Evolutionary conservation across 2,113 vertebrate species (phyloP), one percentile per base, ranked within the genome.

Genomic region (Sylvietta virens): DNA sequence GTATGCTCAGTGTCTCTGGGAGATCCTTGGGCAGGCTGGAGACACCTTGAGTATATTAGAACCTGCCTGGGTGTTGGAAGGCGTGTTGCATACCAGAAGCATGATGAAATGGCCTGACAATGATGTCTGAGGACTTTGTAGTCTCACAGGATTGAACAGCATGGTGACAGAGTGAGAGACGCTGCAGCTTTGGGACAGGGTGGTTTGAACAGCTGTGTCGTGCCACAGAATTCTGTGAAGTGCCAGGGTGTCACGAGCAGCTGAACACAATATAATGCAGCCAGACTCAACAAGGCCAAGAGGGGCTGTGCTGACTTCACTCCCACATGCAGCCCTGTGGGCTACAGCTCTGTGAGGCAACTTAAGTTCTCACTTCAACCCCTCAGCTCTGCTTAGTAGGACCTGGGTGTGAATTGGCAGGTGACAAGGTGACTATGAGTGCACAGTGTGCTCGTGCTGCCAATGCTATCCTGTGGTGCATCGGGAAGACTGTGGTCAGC

Each of bases 181-280:
- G 8, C 35, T 47, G n/a, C 1, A 0, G 30, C 30, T 67, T 39
- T 27, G 30, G 50, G 53, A 51, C 10, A 22, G 1, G 7, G 8
- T 48, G 28, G 5, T 33, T 66, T 71, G n/a, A 58, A 53, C 0
- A 42, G 23, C 3, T 33, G 17, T 2, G 3, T 2, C n/a, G 54
- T 16, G 39, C n/a, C 23, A 58, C 21, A 44, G 31, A 28, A 12
- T 23, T 39, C 28, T 33, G 30, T 12, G 50, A 51, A 65, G 33
- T 4, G 37, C 17, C 56, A 5, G 10, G 13, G 10, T 1, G 0
- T 13, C 39, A 33, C 0, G 0, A 8, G 35, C 17, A 48, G 33
- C 15, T 11, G 33, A 58, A 47, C 13, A 42, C 21, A 53, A 6
- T 4, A 3, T 2, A 22, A 13, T 1, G 10, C 22, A 48, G 22